Base-by-base conservation (phyloP, 1,140 invertebrate genomes). In the Rhynchophorus ferrugineus region DNA sequence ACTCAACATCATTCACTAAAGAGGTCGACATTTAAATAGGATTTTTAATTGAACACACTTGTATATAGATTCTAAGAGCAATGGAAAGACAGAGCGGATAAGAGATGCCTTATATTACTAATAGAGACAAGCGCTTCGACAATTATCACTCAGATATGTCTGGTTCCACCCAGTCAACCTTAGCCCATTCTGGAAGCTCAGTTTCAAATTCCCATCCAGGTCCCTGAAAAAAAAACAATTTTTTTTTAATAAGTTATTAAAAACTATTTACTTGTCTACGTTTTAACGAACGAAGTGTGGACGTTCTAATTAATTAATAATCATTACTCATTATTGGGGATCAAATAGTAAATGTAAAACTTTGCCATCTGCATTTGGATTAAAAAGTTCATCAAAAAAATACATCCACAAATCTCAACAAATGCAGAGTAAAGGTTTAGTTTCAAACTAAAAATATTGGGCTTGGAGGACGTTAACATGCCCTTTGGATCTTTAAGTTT, bases 131-230 rank as follows among this genome's bases (percentile, higher is more conserved):
- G 22, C 16, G 35, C 20, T 18, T 53, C 56, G 45, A 54, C 34
- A 50, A 45, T 54, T 55, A 64, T 63, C 61, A 68, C 61, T 65
- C 63, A 24, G 61, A 63, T 60, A 59, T 61, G 41, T 78, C 76
- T 13, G 73, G 66, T 55, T 85, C 84, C 24, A 74, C 74, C 87
- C 89, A 92, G 49, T 92, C 85, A 17, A 84, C 78, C 58, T 75
- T 76, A 9, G 91, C 91, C 91, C 91, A 94, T 21, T 83, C 82
- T 1, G 91, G 91, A 48, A 93, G 71, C 59, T 87, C 83, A 1
- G 90, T 93, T 70, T 90, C 82, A 69, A 89, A 94, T 63, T 85
- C 84, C 90, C 90, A 95, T 17, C 84, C 89, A 24, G 88, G 84
- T 36, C 89, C 90, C 83, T 89, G 67, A 7, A 70, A 69, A 34